A percentile compares a stretch with the other conserved stretches of the same genome.
Conservation (phyloP, 2,797 vertebrate species). For the Cynopterus sphinx region DNA sequence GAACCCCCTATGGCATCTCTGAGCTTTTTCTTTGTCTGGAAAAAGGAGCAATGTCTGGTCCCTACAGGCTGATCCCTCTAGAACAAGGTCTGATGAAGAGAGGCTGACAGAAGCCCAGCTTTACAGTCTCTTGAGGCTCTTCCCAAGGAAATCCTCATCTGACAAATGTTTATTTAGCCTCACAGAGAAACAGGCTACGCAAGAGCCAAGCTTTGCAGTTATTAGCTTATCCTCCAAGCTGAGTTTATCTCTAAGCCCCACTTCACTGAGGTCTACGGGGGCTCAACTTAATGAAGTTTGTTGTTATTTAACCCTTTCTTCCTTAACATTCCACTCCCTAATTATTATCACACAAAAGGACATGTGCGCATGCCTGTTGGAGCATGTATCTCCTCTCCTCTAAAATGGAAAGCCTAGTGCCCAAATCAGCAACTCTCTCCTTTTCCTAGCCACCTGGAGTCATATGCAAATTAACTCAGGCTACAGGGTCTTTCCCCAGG, state of each 20-base stretch:
- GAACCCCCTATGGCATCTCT: neutral
- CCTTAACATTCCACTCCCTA: neutral
- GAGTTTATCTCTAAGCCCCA: neutral
- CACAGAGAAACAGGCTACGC: neutral
- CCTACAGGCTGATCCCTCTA: neutral
- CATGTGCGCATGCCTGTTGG: neutral
- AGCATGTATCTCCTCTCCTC: neutral
- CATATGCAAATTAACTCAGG: neutral
- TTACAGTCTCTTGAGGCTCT: neutral
- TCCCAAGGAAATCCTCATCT: neutral
- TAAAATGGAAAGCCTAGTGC: neutral
- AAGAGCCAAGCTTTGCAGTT: neutral
- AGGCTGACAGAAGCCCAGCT: neutral
- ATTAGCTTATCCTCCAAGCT: neutral
- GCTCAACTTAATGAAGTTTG: neutral
- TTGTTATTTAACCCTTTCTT: neutral
- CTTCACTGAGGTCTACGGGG: neutral
- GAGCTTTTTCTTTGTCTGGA: neutral
- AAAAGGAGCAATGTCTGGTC: neutral
- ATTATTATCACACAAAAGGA: neutral
- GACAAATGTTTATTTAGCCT: neutral
- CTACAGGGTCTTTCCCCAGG: neutral
- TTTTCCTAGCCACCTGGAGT: neutral
- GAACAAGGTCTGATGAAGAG: neutral
- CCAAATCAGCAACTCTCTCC: neutral